These are phyloP conservation scores for Otus sunia DNA, from an alignment of 2,113 vertebrate genomes.

Conservation along the genomic window DNA sequence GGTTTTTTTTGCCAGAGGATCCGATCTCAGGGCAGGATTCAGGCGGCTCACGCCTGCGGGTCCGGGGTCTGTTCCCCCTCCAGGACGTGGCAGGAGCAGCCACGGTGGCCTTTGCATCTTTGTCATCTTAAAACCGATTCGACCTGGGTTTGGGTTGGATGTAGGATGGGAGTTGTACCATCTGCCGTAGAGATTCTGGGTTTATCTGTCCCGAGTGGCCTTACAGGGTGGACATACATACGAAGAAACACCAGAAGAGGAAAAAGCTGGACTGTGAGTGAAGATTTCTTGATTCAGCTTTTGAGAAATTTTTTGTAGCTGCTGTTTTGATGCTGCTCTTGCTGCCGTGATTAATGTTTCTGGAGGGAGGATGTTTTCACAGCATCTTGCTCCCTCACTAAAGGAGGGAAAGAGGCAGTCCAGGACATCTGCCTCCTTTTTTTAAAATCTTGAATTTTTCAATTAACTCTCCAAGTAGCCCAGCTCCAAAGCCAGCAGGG, in stretches of 20 bases:
- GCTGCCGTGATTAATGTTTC: neutral
- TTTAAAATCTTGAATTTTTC: neutral
- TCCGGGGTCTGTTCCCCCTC: neutral
- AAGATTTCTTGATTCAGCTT: neutral
- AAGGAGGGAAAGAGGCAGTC: neutral
- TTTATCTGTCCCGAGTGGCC: neutral
- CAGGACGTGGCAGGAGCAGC: neutral
- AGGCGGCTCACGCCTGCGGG: rapidly evolving
- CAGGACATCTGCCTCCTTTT: neutral
- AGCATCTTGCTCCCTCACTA: neutral
- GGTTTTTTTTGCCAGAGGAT: neutral
- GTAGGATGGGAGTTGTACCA: neutral
- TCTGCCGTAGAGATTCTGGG: neutral
- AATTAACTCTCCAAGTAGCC: neutral
- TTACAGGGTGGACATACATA: neutral
- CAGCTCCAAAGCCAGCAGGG: neutral
- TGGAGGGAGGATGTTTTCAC: neutral
- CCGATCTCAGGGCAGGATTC: neutral
- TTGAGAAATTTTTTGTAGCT: neutral
- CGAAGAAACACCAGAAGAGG: neutral
- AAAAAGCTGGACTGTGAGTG: neutral
- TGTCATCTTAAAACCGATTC: rapidly evolving
- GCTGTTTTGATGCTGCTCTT: neutral
- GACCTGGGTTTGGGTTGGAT: neutral
- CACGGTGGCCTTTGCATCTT: rapidly evolving